These are phyloP conservation scores for Parambassis ranga DNA, from an alignment of 2,797 vertebrate species.

Conservation along the genomic window DNA sequence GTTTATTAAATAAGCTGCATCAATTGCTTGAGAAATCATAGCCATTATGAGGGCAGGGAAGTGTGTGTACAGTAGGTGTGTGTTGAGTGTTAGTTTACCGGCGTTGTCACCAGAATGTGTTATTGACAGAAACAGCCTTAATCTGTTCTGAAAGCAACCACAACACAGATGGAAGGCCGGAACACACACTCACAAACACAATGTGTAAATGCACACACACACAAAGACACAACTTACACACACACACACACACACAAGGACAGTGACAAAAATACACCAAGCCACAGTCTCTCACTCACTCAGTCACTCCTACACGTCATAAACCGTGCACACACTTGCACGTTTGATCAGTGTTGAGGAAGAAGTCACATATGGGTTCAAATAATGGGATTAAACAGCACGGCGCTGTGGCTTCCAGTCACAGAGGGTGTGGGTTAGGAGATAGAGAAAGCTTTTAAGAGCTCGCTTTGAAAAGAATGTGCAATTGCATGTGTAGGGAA, in stretches of 20 bases:
- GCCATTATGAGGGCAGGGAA: background rate
- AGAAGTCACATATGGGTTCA: slow-evolving; percentile 45
- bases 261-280: background rate
- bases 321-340: background rate
- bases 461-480: slow-evolving; percentile 30
- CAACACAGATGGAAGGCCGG: slow-evolving; percentile 51
- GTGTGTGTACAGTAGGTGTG: background rate
- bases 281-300: background rate
- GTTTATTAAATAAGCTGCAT: slow-evolving; percentile 3
- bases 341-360: slow-evolving; percentile 34
- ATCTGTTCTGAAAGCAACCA: slow-evolving; percentile 42
- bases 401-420: slow-evolving; percentile 36
- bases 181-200: background rate
- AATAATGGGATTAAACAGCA: slow-evolving; percentile 55
- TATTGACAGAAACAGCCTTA: slow-evolving; percentile 17
- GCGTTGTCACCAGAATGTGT: slow-evolving; percentile 29
- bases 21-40: background rate
- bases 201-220: background rate
- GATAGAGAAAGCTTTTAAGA: slow-evolving; percentile 26
- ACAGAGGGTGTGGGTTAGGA: slow-evolving; percentile 34
- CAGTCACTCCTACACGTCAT: background rate
- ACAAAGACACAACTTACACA: background rate
- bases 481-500: background rate
- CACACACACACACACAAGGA: background rate
- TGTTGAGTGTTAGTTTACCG: slow-evolving; percentile 1